Percentiles rank a stretch among this genome's conserved stretches.
phyloP scores from a whole-genome alignment of 2,797 vertebrate genomes.

The Phoxinus dragarum region DNA sequence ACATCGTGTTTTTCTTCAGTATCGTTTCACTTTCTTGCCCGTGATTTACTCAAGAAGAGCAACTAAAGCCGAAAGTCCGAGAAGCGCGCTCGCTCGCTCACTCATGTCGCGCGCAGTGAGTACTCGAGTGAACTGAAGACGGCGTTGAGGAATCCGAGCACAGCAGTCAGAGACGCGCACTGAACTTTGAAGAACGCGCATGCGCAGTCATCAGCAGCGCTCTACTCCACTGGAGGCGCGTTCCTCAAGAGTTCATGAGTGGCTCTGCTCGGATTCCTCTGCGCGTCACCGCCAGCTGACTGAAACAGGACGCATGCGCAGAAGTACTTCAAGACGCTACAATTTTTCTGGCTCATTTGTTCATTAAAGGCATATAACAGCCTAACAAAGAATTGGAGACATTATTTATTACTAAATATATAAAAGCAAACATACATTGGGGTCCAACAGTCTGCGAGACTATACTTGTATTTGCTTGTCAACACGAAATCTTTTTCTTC shows the following conservation, averaged over 20 bases:
- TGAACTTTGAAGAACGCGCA: constrained; percentile 20
- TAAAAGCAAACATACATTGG: not conserved
- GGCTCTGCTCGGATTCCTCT: constrained; percentile 55
- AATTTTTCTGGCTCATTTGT: not conserved
- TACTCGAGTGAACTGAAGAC: constrained; percentile 7
- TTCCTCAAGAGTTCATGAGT: constrained; percentile 39
- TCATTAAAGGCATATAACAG: not conserved
- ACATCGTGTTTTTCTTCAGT: constrained; percentile 72
- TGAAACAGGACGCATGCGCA: constrained; percentile 58
- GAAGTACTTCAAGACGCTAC: no score
- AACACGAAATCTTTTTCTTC: not conserved
- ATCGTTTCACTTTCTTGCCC: constrained; percentile 25
- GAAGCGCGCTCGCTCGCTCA: constrained; percentile 6
- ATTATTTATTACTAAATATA: not conserved
- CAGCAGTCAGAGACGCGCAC: not conserved
- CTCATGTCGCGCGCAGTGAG: constrained; percentile 40
- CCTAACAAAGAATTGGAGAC: not conserved
- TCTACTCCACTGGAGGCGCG: constrained; percentile 15
- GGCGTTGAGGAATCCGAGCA: constrained; percentile 15
- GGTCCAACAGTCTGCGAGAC: not conserved
- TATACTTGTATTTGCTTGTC: not conserved
- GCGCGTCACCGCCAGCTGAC: constrained; percentile 67
- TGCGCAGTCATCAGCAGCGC: constrained; percentile 2
- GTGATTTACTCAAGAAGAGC: not conserved
- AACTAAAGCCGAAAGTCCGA: not conserved